These are phyloP conservation scores for Carcinoscorpius rotundicauda DNA, from an alignment of 1,140 invertebrate species.

Conservation along the genomic window DNA sequence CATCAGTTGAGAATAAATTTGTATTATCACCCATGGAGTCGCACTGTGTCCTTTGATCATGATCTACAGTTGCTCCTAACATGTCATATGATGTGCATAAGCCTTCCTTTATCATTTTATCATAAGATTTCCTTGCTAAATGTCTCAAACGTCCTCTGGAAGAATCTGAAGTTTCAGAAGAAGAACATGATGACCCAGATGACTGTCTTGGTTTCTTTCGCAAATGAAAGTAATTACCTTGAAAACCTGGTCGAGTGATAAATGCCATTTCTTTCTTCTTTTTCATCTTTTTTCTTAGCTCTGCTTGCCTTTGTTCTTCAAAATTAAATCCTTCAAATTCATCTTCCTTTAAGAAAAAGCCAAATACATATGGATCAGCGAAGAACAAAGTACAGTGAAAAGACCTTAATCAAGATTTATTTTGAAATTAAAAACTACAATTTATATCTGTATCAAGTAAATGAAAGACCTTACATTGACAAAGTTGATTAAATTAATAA, in stretches of 20 bases:
- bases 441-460: background rate
- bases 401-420: background rate
- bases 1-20: background rate
- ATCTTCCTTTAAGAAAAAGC: constrained; percentile 28
- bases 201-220: constrained; percentile 8
- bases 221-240: constrained; percentile 5
- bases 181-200: constrained; percentile 10
- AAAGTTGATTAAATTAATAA: background rate
- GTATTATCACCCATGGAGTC: background rate
- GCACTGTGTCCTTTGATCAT: background rate
- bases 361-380: background rate
- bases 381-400: background rate
- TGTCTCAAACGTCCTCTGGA: constrained; percentile 10
- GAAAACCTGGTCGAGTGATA: constrained; percentile 5
- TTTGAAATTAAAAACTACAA: background rate
- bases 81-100: constrained; percentile 3
- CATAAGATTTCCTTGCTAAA: constrained; percentile 11
- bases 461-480: background rate
- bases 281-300: background rate
- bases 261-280: constrained; percentile 6
- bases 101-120: constrained; percentile 17
- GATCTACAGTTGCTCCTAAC: constrained; percentile 1
- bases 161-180: constrained; percentile 6
- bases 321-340: constrained; percentile 34
- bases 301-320: constrained; percentile 25